Percentiles rank a stretch among this genome's conserved stretches.
These are phyloP conservation scores for Busseola fusca DNA, from an alignment of 2,888 invertebrate genomes.

Conservation along the genomic window DNA sequence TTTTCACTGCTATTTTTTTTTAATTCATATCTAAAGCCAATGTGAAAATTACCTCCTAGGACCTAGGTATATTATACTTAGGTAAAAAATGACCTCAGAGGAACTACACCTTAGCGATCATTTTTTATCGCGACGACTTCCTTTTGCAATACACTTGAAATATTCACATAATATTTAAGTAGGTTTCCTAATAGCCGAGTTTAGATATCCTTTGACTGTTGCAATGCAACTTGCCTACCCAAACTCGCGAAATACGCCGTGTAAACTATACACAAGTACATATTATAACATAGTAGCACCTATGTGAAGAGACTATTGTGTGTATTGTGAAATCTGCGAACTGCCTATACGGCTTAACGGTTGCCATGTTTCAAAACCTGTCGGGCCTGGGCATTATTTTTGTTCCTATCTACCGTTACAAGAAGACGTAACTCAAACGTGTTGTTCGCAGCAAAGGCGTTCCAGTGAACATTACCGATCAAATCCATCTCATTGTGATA, in stretches of 20 bases:
- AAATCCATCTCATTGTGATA: constrained; percentile 68
- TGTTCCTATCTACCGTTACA: constrained; percentile 58
- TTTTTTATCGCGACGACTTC: neutral
- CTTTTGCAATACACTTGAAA: constrained; percentile 7
- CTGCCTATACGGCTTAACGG: constrained; percentile 28
- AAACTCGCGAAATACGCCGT: neutral
- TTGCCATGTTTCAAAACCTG: constrained; percentile 49
- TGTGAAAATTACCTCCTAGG: too few species aligned
- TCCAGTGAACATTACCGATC: constrained; percentile 69
- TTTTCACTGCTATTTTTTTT: too few species aligned
- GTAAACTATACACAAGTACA: constrained; percentile 10
- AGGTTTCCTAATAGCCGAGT: constrained; percentile 19
- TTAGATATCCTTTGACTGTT: constrained; percentile 11
- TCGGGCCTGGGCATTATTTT: constrained; percentile 42
- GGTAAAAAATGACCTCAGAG: neutral
- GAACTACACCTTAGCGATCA: too few species aligned
- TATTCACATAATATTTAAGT: constrained; percentile 1
- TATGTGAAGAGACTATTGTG: constrained; percentile 32
- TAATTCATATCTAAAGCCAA: neutral
- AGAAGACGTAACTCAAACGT: constrained; percentile 57
- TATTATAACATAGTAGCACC: constrained; percentile 30
- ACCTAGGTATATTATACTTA: neutral
- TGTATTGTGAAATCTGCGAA: constrained; percentile 46
- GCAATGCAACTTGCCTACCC: neutral
- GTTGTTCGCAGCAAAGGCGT: constrained; percentile 61